A percentile compares a stretch with the other conserved stretches of the same genome.
These are phyloP conservation scores for Mastacembelus armatus DNA, from an alignment of 2,797 vertebrate genomes.

Conservation along the genomic window DNA sequence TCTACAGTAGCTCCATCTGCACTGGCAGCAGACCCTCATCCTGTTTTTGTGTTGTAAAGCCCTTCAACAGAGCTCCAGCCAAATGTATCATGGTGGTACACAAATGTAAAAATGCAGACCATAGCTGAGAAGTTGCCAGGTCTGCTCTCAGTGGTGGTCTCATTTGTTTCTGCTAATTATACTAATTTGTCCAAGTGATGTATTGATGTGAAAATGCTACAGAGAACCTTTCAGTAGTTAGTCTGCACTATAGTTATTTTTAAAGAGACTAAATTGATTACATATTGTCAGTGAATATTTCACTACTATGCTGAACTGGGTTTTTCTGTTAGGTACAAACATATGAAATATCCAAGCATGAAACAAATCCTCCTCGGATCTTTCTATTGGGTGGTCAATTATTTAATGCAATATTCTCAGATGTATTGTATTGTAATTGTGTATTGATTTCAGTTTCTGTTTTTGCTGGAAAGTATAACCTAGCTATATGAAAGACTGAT, in stretches of 20 bases:
- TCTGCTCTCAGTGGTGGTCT: conserved; percentile 34
- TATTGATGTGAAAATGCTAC: conserved; percentile 42
- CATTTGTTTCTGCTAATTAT: conserved; percentile 63
- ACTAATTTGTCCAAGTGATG: conserved; percentile 58
- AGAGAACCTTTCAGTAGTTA: conserved; percentile 16
- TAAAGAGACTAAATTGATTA: conserved; percentile 18
- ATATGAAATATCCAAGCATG: conserved; percentile 1
- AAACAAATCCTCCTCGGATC: conserved; percentile 14
- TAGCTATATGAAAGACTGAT: conserved; percentile 16
- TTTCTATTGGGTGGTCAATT: conserved; percentile 11
- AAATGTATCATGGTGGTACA: conserved; percentile 35
- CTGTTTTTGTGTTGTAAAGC: conserved; percentile 41
- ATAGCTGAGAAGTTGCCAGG: conserved; percentile 35
- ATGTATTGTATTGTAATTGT: conserved; percentile 12
- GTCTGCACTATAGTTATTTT: conserved; percentile 25
- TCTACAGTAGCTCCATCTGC: conserved; percentile 64
- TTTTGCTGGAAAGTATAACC: conserved; percentile 11
- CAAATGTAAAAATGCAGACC: conserved; percentile 38
- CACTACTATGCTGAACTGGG: conserved; percentile 22
- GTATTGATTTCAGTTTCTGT: conserved; percentile 9
- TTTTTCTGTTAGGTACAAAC: conserved; percentile 10
- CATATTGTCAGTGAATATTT: conserved; percentile 10
- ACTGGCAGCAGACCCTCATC: conserved; percentile 46
- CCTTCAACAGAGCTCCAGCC: conserved; percentile 48
- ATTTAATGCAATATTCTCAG: conserved; percentile 42